These are phyloP conservation scores for Drosophila barbarae DNA, from an alignment of 2,888 invertebrate genomes.

Conservation along the genomic window DNA sequence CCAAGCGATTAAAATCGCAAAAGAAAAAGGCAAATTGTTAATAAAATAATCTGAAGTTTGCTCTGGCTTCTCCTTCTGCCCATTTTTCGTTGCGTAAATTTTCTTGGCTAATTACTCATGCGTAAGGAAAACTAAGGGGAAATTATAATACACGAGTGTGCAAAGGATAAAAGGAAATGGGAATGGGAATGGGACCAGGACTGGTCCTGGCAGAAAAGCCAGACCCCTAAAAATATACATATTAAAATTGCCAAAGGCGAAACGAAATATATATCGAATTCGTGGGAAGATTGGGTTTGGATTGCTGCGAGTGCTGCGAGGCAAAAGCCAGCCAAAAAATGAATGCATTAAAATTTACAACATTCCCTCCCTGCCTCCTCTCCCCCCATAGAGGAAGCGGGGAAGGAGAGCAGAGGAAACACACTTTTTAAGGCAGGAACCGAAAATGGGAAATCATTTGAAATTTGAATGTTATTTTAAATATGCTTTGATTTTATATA, in stretches of 20 bases:
- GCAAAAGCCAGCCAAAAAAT: constrained; percentile 20
- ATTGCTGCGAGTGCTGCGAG: not conserved
- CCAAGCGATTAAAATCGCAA: constrained; percentile 26
- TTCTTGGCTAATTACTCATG: constrained; percentile 65
- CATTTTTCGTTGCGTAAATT: constrained; percentile 15
- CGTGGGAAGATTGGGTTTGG: not conserved
- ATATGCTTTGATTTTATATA: constrained; percentile 7
- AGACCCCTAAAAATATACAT: constrained; percentile 19
- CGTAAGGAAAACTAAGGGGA: constrained; percentile 69
- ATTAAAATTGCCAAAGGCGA: constrained; percentile 37
- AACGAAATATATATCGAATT: constrained; percentile 37
- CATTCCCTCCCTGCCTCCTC: not conserved
- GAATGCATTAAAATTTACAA: constrained; percentile 35
- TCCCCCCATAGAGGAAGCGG: constrained; percentile 7
- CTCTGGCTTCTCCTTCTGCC: not conserved
- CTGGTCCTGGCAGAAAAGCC: not conserved
- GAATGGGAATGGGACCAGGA: not conserved
- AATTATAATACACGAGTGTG: constrained; percentile 9
- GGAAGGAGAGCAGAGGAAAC: constrained; percentile 1
- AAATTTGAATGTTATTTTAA: constrained; percentile 14
- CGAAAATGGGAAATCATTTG: constrained; percentile 29
- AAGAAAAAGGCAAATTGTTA: constrained; percentile 59
- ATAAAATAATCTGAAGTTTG: constrained; percentile 48
- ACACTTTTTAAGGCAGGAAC: constrained; percentile 26
- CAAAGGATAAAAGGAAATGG: constrained; percentile 3